Evolutionary conservation across 2,888 invertebrate genomes (phyloP), one percentile per base, ranked within the genome.

Genomic region (Agrochola lota): DNA sequence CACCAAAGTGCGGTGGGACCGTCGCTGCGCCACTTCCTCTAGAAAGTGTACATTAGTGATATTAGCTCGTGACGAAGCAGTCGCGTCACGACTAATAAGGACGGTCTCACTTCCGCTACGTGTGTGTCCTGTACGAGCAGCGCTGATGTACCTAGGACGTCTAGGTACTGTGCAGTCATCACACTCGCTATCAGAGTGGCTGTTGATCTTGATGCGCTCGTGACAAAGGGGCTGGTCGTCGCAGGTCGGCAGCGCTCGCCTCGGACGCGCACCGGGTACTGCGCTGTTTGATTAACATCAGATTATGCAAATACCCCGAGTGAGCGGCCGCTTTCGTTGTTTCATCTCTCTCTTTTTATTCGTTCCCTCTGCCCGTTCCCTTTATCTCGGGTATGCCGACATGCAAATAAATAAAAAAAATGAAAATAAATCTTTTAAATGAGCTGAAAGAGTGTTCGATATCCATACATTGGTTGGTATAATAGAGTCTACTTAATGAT

Each of bases 261-360:
- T 74, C 73, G 78, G 80, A 80, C 73, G 86, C 85, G 79, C 85
- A 74, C 92, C 93, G 91, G 90, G 92, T 91, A 91, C 93, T 91
- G 90, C 93, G 91, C 92, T 93, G 94, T 95, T 95, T 96, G 96
- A 96, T 96, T 96, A 96, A 94, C 95, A 96, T 96, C 96, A 95
- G 96, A 96, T 96, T 96, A 96, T 96, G 96, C 96, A 96, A 96
- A 96, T 96, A 94, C 94, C 91, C 90, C 95, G 94, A 94, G 92
- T 93, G 94, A 95, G 95, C 95, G 95, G 94, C 94, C 95, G 95
- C 95, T 95, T 95, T 95, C 93, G 92, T 95, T 94, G 94, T 95
- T 95, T 94, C 94, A 90, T 94, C 93, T 94, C 91, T 90, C 93
- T 94, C 87, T 94, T 96, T 95, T 95, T 95, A 92, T 92, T 94